Base-by-base conservation (phyloP, 2,113 vertebrate species). In the Corvus moneduloides region DNA sequence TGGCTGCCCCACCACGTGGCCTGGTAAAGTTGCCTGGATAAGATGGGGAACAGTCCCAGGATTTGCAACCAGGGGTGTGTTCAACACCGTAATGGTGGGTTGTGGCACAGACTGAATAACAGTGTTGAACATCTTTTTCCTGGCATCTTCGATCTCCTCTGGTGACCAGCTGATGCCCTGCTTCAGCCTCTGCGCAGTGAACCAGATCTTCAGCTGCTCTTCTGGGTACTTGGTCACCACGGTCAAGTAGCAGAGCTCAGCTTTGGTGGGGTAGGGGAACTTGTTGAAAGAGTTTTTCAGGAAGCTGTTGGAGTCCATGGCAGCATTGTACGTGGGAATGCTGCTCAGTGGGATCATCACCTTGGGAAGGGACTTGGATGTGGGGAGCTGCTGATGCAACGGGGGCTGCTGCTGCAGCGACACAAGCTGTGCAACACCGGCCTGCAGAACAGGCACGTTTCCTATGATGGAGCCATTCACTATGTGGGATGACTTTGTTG, bases 121-220 rank as follows among this genome's bases (percentile, higher is more conserved):
- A 0, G 99, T 99, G 96, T 99, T 99, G 97, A 99, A 99, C 99
- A 99, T 99, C 97, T 99, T 99, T 82, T 99, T 98, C 89, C 99
- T 98, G 46, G 99, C 99, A n/a, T 99, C 99, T 96, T 99, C 99
- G 0, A 99, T 99, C 97, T 99, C 99, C 96, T 99, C 99, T 0
- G 99, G 99, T n/a, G 99, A 99, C 99, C 99, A 99, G 97, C 99
- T 99, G 94, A 99, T 99, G 54, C 99, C 99, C 66, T 99, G 99
- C 96, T 99, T 99, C 54, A 99, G 97, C 96, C 99, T 98, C 94
- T 99, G 99, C 13, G 99, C 99, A 2, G 99, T 99, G 97, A 99
- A 99, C 99, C 99, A 99, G 97, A 99, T 99, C 97, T 99, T 99
- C 94, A 99, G 99, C 97, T 99, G 99, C 87, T 99, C 99, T 93